These are phyloP conservation scores for Eupithecia subfuscata DNA, from an alignment of 2,888 invertebrate genomes.

Conservation along the genomic window DNA sequence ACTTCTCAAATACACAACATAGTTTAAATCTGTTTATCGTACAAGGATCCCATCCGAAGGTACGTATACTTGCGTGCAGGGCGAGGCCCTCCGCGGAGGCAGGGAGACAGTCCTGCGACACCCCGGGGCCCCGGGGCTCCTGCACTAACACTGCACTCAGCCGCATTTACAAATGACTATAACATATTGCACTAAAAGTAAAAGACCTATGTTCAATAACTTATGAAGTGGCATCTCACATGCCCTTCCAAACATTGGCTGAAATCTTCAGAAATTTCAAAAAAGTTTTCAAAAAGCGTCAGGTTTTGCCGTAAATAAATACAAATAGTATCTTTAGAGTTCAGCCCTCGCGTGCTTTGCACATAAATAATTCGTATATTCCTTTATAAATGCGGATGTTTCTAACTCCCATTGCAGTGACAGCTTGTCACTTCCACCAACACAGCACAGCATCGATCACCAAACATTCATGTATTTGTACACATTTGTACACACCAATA, in stretches of 20 bases:
- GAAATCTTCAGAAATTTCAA: not conserved
- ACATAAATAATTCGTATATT: constrained; percentile 24
- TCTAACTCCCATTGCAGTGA: constrained; percentile 1
- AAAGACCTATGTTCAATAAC: constrained; percentile 1
- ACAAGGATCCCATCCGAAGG: constrained; percentile 72
- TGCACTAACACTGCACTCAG: constrained; percentile 18
- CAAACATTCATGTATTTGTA: constrained; percentile 30
- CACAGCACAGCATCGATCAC: constrained; percentile 17
- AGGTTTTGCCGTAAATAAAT: not conserved
- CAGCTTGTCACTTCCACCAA: not conserved
- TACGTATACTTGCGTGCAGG: constrained; percentile 53
- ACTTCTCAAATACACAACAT: constrained; percentile 84
- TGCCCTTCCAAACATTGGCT: not conserved
- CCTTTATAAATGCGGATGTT: constrained; percentile 42
- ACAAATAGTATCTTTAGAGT: constrained; percentile 4
- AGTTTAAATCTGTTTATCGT: constrained; percentile 76
- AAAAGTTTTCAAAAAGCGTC: not conserved
- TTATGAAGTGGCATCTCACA: not conserved
- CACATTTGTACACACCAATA: constrained; percentile 16
- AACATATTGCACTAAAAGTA: constrained; percentile 40
- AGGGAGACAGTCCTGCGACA: too few species aligned
- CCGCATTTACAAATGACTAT: constrained; percentile 46
- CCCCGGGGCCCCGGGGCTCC: not conserved
- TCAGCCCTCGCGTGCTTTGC: constrained; percentile 23
- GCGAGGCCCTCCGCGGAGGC: not conserved